Percentiles rank a stretch among this genome's conserved stretches.
phyloP scores from a whole-genome alignment of 2,113 vertebrate genomes.

The Phrynocephalus versicolor region DNA sequence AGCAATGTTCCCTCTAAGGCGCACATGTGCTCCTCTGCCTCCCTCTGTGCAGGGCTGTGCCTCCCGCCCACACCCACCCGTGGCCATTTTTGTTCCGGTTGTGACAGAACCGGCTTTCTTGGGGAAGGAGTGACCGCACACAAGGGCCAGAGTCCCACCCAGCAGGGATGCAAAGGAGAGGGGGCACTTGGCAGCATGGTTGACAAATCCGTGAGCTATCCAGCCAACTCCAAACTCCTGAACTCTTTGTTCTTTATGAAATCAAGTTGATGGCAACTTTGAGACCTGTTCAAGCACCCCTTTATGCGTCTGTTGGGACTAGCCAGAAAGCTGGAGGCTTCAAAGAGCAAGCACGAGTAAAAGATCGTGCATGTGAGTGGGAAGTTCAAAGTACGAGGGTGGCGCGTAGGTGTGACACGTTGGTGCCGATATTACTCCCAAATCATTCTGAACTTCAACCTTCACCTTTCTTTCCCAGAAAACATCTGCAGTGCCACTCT shows the following conservation, averaged over 20 bases:
- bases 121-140: too few relatives aligned
- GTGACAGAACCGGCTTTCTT: too few relatives aligned
- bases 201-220: too few relatives aligned
- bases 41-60: too few relatives aligned
- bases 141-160: too few relatives aligned
- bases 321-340: neutral
- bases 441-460: constrained; percentile 38
- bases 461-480: constrained; percentile 43
- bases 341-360: neutral
- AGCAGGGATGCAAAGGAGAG: too few relatives aligned
- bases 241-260: neutral
- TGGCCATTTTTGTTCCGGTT: too few relatives aligned
- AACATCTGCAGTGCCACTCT: constrained; percentile 66
- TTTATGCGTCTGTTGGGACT: too few relatives aligned
- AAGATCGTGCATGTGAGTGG: neutral
- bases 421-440: constrained; percentile 37
- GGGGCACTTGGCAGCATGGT: too few relatives aligned
- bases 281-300: neutral
- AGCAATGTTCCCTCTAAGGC: too few relatives aligned
- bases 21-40: too few relatives aligned
- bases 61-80: too few relatives aligned
- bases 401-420: constrained; percentile 46
- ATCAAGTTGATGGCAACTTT: neutral
- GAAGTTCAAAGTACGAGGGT: neutral
- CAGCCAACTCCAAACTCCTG: neutral